phyloP scores from a whole-genome alignment of 2,888 invertebrate species.

The Cremastinae sp. region DNA sequence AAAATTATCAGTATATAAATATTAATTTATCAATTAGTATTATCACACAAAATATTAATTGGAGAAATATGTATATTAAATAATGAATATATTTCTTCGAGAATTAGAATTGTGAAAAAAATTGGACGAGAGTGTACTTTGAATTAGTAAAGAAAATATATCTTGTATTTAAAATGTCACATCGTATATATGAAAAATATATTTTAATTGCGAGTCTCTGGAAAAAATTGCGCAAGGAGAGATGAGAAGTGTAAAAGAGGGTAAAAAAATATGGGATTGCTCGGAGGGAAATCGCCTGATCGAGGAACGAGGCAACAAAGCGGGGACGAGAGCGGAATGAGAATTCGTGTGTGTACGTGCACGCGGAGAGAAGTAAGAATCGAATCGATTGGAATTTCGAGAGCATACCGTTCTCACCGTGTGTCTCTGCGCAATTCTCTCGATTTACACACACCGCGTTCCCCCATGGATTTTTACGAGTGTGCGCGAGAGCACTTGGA shows the following conservation, averaged over 20 bases:
- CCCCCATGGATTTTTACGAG: background rate
- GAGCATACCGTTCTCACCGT: slow-evolving; percentile 62
- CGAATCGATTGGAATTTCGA: slow-evolving; percentile 63
- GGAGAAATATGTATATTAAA: too few relatives aligned
- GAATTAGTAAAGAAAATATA: too few relatives aligned
- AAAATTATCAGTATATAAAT: too few relatives aligned
- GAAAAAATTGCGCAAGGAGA: slow-evolving; percentile 29
- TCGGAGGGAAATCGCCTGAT: slow-evolving; percentile 42
- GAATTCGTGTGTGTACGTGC: slow-evolving; percentile 17
- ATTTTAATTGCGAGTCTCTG: slow-evolving; percentile 13
- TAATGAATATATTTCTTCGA: too few relatives aligned
- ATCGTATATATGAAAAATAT: slow-evolving; percentile 3
- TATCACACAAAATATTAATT: too few relatives aligned
- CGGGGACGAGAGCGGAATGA: slow-evolving; percentile 42
- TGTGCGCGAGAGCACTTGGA: background rate
- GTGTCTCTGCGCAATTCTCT: slow-evolving; percentile 42
- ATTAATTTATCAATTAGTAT: too few relatives aligned
- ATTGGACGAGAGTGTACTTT: too few relatives aligned
- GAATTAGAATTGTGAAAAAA: too few relatives aligned
- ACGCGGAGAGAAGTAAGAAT: slow-evolving; percentile 38
- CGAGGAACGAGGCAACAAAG: slow-evolving; percentile 57
- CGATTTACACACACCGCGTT: slow-evolving; percentile 20
- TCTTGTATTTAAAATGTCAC: too few relatives aligned
- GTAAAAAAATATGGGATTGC: slow-evolving; percentile 34
- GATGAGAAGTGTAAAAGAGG: slow-evolving; percentile 17